Conservation (phyloP, 2,113 vertebrate genomes). For the Archilochus colubris region DNA sequence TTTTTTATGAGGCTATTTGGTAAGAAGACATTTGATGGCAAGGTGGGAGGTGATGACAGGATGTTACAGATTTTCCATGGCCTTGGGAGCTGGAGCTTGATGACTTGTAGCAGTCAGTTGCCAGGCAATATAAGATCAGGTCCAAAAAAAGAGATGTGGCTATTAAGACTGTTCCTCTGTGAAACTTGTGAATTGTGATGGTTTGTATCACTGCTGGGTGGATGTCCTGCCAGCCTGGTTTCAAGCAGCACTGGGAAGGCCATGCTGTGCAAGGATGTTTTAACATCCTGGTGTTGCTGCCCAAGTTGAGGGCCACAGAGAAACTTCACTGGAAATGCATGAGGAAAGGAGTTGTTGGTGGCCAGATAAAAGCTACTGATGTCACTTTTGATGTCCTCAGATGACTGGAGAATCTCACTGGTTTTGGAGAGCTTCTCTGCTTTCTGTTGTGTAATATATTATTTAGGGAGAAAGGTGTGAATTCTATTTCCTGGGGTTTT, state of each 20-base stretch:
- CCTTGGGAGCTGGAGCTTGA: not conserved
- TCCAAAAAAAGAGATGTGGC: not conserved
- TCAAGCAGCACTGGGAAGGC: not conserved
- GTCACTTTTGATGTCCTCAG: not conserved
- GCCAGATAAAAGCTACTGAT: constrained; percentile 15
- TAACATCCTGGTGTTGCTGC: not conserved
- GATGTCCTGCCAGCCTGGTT: not conserved
- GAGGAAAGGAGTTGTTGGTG: constrained; percentile 10
- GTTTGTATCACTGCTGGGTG: not conserved
- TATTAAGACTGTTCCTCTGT: not conserved
- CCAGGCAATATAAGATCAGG: not conserved
- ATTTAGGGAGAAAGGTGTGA: constrained; percentile 54
- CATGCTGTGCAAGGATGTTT: not conserved
- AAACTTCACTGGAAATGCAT: not conserved
- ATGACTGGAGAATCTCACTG: constrained; percentile 14
- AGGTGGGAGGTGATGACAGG: constrained; percentile 20
- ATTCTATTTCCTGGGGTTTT: constrained; percentile 27
- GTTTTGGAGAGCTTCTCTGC: constrained; percentile 30
- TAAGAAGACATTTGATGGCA: constrained; percentile 40
- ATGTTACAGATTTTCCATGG: not conserved
- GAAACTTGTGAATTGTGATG: not conserved
- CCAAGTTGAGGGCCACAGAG: not conserved
- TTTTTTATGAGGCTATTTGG: not conserved
- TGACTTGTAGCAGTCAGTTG: constrained; percentile 16
- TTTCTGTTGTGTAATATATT: constrained; percentile 37